Base-by-base conservation (phyloP, 2,888 invertebrate genomes). In the Pollenia labialis region DNA sequence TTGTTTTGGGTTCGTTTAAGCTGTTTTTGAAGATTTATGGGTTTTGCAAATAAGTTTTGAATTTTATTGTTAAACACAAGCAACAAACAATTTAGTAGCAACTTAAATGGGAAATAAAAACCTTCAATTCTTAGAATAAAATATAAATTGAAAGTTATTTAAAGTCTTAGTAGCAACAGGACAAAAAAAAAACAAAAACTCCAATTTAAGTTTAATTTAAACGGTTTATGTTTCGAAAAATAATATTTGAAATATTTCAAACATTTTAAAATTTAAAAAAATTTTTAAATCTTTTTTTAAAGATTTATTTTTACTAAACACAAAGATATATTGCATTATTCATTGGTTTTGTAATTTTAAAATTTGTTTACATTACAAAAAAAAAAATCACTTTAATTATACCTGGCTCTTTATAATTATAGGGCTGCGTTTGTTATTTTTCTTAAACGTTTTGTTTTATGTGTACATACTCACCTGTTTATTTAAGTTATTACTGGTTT, bases 391-490 rank as follows among this genome's bases (percentile, higher is more conserved):
- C n/a, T 80, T 80, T 83, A 80, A 83, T 86, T 86, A 66, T 60
- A 80, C 4, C 48, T 66, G 60, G 2, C 68, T 46, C 18, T 64
- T 42, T 74, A 83, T 86, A 86, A 86, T 86, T 83, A 86, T 72
- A 66, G 82, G 76, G 44, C 23, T 80, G 16, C 2, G 42, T 48
- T 72, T 66, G 62, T 62, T 62, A 56, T 50, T 66, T 76, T 40
- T 42, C 16, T 80, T 83, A 86, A 83, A 86, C 72, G 77, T 50
- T 77, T 40, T 62, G 52, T 50, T 48, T 54, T 52, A 64, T 74
- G 54, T 52, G 58, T 74, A 12, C 42, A 23, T 44, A 83, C 80
- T 86, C 86, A 86, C 86, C 86, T 86, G 86, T 86, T 86, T 64
- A 50, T n/a, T 60, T 54, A 52, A 69, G 64, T 56, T 50, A 76